Evolutionary conservation across 2,888 invertebrate species (phyloP).

Genomic region (Yponomeuta evonymella): DNA sequence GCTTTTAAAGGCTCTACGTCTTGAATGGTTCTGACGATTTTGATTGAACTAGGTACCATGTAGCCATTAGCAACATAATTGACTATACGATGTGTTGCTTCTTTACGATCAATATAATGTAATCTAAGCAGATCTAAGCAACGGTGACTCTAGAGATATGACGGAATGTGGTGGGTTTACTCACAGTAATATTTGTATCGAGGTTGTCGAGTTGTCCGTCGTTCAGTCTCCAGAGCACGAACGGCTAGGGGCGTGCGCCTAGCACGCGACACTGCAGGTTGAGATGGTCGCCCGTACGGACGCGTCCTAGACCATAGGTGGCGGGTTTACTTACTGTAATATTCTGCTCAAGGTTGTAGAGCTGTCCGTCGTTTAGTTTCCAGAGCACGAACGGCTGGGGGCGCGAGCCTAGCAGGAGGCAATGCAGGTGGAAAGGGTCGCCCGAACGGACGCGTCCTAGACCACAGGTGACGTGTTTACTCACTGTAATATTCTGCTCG

Average conservation of each 20-base stretch:
- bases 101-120: too few species aligned
- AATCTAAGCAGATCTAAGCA: too few species aligned
- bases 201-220: constrained; percentile 34
- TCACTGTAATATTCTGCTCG: constrained; percentile 54
- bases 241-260: constrained; percentile 57
- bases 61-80: too few species aligned
- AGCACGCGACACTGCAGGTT: constrained; percentile 58
- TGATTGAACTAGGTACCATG: too few species aligned
- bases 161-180: not conserved
- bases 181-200: too few species aligned
- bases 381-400: constrained; percentile 48
- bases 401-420: constrained; percentile 61
- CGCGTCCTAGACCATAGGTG: constrained; percentile 24
- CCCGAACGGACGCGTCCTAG: constrained; percentile 39
- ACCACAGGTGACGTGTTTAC: constrained; percentile 14
- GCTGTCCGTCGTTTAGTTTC: constrained; percentile 46
- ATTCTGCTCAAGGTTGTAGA: constrained; percentile 20
- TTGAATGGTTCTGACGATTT: too few species aligned
- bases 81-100: too few species aligned
- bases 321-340: too few species aligned
- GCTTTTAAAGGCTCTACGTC: too few species aligned
- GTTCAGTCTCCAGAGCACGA: constrained; percentile 43
- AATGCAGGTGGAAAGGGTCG: constrained; percentile 45
- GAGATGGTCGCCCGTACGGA: constrained; percentile 43
- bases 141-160: too few species aligned